Evolutionary conservation across 2,888 invertebrate genomes (phyloP).

Genomic region (Drosophila cracens): DNA sequence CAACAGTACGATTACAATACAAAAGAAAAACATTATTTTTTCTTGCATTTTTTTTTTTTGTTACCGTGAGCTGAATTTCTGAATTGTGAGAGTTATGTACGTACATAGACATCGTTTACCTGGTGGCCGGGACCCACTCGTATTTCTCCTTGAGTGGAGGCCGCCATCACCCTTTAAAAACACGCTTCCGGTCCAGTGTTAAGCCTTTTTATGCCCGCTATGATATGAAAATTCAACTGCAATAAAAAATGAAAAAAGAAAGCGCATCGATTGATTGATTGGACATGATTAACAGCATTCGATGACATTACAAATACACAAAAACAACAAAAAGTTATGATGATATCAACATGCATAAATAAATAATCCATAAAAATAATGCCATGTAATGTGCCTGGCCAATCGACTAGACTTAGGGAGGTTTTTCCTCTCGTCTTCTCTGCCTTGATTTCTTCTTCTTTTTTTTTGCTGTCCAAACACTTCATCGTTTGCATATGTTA

Average conservation of each 20-base stretch:
- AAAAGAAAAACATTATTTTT: conserved; percentile 53
- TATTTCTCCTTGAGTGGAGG: conserved; percentile 91
- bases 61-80: conserved; percentile 86
- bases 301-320: background rate
- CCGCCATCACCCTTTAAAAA: conserved; percentile 86
- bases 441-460: conserved; percentile 8
- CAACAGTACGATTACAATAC: conserved; percentile 65
- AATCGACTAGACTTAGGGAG: conserved; percentile 51
- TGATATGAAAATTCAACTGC: conserved; percentile 83
- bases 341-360: conserved; percentile 67
- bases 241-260: conserved; percentile 56
- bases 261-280: conserved; percentile 19
- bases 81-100: conserved; percentile 87
- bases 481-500: conserved; percentile 56
- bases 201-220: conserved; percentile 85
- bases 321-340: conserved; percentile 28
- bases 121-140: conserved; percentile 92
- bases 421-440: background rate
- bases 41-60: conserved; percentile 76
- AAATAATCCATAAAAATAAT: conserved; percentile 74
- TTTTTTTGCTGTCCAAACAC: conserved; percentile 52
- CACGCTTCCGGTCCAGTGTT: conserved; percentile 85
- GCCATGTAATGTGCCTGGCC: conserved; percentile 64
- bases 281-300: conserved; percentile 23
- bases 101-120: conserved; percentile 89